Conservation (phyloP, 2,113 vertebrate genomes). For the Malurus melanocephalus region DNA sequence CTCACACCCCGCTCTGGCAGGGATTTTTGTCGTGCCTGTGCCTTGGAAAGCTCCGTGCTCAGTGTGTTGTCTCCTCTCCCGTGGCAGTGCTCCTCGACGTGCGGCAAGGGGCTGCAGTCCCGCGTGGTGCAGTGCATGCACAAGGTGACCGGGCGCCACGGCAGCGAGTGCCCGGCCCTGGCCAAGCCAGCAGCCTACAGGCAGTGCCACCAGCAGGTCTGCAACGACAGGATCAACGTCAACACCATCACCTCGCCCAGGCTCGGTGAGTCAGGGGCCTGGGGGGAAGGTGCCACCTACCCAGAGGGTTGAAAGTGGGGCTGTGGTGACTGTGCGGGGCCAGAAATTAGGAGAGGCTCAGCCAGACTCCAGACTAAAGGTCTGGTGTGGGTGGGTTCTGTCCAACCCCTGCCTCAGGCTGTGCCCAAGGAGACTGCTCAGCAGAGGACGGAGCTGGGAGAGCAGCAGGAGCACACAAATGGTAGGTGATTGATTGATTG, state of each 20-base stretch:
- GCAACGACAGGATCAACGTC: conserved; percentile 86
- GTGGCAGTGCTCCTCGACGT: conserved; percentile 90
- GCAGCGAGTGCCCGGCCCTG: conserved; percentile 81
- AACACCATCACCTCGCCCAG: conserved; percentile 96
- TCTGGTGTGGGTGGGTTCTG: neutral
- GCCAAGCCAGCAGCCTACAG: conserved; percentile 86
- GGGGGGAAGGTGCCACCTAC: neutral
- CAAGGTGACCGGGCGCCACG: conserved; percentile 90
- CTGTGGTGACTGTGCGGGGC: neutral
- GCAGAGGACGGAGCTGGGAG: neutral
- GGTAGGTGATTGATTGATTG: neutral
- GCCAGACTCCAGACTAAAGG: neutral
- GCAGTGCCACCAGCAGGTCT: conserved; percentile 87
- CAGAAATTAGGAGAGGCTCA: neutral
- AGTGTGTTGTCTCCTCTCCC: conserved; percentile 39
- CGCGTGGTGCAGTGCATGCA: conserved; percentile 98
- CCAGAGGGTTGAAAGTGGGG: neutral
- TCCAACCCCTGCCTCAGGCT: neutral
- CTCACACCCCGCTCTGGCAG: neutral
- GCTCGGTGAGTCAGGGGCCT: conserved; percentile 79
- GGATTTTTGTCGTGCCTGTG: neutral
- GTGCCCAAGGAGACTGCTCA: neutral
- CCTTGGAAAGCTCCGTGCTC: neutral
- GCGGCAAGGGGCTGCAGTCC: conserved; percentile 93
- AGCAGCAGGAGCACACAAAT: neutral